Base-by-base conservation (phyloP, 2,797 vertebrate species). In the Sylvilagus floridanus region DNA sequence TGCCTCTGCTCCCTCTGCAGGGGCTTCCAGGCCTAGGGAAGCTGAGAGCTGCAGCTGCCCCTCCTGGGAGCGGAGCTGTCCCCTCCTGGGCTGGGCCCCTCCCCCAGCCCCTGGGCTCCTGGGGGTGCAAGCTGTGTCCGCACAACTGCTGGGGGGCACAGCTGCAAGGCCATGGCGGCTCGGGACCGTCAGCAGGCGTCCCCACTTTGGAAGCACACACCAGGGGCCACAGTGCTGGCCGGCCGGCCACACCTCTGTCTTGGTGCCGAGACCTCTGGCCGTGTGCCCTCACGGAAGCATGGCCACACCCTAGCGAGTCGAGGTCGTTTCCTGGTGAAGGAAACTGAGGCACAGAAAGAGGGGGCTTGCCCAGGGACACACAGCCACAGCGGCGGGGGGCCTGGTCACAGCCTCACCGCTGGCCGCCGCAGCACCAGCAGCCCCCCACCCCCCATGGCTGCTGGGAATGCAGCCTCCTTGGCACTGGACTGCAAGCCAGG, bases 231-330 rank as follows among this genome's bases (percentile, higher is more conserved):
- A 47, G 1, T 8, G 42, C 42, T 0, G 42, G 42, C 42, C 1
- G 1, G 42, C 42, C 8, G 42, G 42, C 42, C 42, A 47, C 42
- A 47, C 42, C 42, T 47, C 42, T 57, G 54, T 57, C 14, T 11
- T 57, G 54, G 0, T 30, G 57, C 82, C 9, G 2, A 5, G 28
- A 10, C 16, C 47, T 76, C 50, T 26, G 71, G 37, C 57, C 3
- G 4, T 16, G 11, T 1, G 14, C 30, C 24, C 71, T 68, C 85
- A 9, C 4, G 7, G 17, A 47, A 72, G 24, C 19, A 63, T 77
- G 32, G 2, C 28, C 28, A 42, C 8, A 8, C 9, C 21, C 65
- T n/a, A 3, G 7, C 0, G 0, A 24, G 47, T 5, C 6, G 9
- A 65, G 32, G 47, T 14, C 24, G 10, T 71, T 79, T 7, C 12